Evolutionary conservation across 1,140 invertebrate genomes (phyloP).

Genomic region (Asbolus verrucosus): DNA sequence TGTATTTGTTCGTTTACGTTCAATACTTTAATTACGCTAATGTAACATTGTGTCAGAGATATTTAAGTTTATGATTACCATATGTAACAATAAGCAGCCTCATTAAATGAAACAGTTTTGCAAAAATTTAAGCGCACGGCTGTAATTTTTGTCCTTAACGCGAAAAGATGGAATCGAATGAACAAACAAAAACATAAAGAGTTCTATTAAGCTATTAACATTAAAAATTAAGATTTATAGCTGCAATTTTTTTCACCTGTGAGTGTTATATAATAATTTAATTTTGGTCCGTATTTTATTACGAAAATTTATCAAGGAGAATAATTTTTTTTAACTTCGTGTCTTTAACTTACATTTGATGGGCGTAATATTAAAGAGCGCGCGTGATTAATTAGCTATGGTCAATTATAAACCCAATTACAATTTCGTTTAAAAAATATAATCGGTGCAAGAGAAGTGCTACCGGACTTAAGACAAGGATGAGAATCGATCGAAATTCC

Average conservation of each 20-base stretch:
- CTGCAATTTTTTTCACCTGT: constrained; percentile 10
- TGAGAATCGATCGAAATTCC: constrained; percentile 50
- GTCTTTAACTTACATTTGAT: constrained; percentile 1
- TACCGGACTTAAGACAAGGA: constrained; percentile 30
- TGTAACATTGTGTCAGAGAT: constrained; percentile 32
- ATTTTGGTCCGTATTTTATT: neutral
- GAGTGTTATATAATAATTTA: neutral
- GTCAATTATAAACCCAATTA: constrained; percentile 2
- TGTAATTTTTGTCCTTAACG: neutral
- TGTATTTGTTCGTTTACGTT: constrained; percentile 31
- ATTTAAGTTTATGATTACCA: constrained; percentile 26
- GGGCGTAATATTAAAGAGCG: constrained; percentile 1
- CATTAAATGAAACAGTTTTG: constrained; percentile 15
- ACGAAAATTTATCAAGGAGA: neutral
- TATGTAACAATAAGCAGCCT: constrained; percentile 14
- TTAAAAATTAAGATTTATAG: neutral
- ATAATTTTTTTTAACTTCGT: neutral
- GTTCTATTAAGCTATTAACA: constrained; percentile 11
- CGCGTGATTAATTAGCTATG: neutral
- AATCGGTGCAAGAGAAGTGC: constrained; percentile 20
- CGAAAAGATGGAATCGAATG: neutral
- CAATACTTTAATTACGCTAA: constrained; percentile 26
- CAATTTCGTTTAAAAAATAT: constrained; percentile 9
- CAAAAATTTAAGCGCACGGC: neutral
- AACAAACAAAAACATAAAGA: too few relatives aligned